Base-by-base conservation (phyloP, 2,113 vertebrate species). In the Epinephelus lanceolatus region DNA sequence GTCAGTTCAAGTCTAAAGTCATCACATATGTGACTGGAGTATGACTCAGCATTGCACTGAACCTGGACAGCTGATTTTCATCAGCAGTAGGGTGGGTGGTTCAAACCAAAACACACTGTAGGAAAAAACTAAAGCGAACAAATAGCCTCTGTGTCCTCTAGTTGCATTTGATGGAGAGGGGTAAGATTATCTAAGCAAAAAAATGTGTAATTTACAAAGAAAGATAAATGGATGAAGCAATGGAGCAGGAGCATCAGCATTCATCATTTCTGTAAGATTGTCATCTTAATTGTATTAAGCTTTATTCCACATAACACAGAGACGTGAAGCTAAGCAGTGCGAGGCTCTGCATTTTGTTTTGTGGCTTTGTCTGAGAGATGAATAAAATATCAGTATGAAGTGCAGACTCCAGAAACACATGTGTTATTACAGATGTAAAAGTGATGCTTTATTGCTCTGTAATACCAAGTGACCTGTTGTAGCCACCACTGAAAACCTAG, bases 201-300 rank as follows among this genome's bases (percentile, higher is more conserved):
- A 61, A 52, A 52, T 4, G 6, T 84, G 55, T 70, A 71, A 82
- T 89, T 88, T 84, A 62, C 63, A 86, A 83, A 81, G 59, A 86
- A 86, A 83, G 88, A 92, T 74, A 72, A 91, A 92, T 92, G 87
- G 80, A 73, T 67, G 37, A 37, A 65, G 71, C 78, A 71, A 25
- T 11, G 59, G 60, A 62, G 76, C 71, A 80, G 23, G 63, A 76
- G 60, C 78, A 49, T 78, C 49, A 68, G 68, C 80, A 88, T 92
- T 87, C 27, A 87, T 92, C 89, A 86, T 53, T 53, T 55, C 63
- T 27, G 45, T 40, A 67, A 37, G 60, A 82, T 57, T 73, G 73
- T 75, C 74, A 65, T 76, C 74, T 76, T 83, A 76, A 87, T 81
- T 82, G 65, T 60, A 63, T 88, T 77, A 25, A 15, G 59, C 42